Evolutionary conservation across 2,113 vertebrate genomes (phyloP).

Genomic region (Siniperca knerii): DNA sequence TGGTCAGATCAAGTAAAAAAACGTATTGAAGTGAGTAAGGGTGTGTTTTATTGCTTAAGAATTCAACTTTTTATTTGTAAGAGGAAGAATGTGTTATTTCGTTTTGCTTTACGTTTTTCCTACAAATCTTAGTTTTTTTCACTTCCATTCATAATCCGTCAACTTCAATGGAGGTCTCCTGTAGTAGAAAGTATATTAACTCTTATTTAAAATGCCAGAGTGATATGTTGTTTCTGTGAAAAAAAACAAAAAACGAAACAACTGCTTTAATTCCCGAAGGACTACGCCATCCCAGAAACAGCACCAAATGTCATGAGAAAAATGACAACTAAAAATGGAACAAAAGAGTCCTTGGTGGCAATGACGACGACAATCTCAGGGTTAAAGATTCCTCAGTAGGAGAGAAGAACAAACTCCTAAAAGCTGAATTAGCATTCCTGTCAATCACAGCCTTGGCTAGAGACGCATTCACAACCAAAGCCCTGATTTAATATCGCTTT

Average conservation of each 20-base stretch:
- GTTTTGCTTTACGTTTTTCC: not conserved
- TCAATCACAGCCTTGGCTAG: slow-evolving; percentile 70
- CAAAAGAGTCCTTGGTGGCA: slow-evolving; percentile 65
- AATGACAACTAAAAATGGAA: slow-evolving; percentile 74
- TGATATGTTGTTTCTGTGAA: slow-evolving; percentile 42
- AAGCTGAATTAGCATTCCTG: slow-evolving; percentile 83
- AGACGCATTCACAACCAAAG: slow-evolving; percentile 52
- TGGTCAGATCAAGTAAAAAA: not conserved
- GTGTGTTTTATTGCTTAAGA: not conserved
- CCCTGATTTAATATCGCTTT: slow-evolving; percentile 76
- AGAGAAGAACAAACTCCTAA: slow-evolving; percentile 73
- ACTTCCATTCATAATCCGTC: slow-evolving; percentile 11
- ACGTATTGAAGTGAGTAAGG: not conserved
- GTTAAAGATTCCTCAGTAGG: slow-evolving; percentile 71
- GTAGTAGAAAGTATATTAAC: slow-evolving; percentile 50
- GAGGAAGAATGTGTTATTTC: not conserved
- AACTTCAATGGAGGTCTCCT: slow-evolving; percentile 11
- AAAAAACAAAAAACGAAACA: slow-evolving; percentile 32
- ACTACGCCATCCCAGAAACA: slow-evolving; percentile 60
- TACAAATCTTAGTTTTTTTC: not conserved
- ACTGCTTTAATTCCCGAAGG: slow-evolving; percentile 59
- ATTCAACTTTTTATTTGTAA: not conserved
- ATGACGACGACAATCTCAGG: slow-evolving; percentile 61
- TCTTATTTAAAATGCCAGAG: slow-evolving; percentile 56
- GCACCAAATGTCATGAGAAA: slow-evolving; percentile 78